Conservation (phyloP, 1,140 invertebrate species). For the Chironomus tepperi region DNA sequence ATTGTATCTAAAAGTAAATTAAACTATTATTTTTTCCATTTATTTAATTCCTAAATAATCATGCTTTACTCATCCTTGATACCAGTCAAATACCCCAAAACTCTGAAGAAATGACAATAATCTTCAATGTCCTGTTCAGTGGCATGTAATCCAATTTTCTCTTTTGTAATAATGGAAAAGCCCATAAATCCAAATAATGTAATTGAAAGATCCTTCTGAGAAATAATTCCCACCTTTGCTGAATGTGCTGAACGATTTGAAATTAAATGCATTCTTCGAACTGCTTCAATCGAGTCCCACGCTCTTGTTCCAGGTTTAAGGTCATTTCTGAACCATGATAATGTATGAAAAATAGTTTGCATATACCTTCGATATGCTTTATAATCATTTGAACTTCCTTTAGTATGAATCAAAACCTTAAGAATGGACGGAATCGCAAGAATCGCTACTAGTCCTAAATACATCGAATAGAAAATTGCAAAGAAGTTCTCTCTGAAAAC, state of each 20-base stretch:
- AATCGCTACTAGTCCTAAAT: constrained; percentile 52
- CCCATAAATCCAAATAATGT: constrained; percentile 85
- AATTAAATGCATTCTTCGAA: constrained; percentile 54
- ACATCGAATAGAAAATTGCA: constrained; percentile 47
- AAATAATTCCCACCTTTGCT: constrained; percentile 45
- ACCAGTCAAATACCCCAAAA: constrained; percentile 70
- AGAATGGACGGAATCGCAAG: constrained; percentile 55
- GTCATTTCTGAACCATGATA: constrained; percentile 62
- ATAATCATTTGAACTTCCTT: constrained; percentile 50
- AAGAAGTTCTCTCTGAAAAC: constrained; percentile 54
- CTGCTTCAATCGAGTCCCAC: constrained; percentile 56
- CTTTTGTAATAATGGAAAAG: constrained; percentile 56
- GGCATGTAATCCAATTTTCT: constrained; percentile 51
- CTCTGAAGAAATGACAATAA: constrained; percentile 74
- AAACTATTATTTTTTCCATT: not conserved
- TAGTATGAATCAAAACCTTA: constrained; percentile 52
- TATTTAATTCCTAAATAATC: not conserved
- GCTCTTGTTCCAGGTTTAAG: constrained; percentile 45
- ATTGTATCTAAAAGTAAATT: constrained; percentile 32
- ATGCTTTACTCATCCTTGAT: constrained; percentile 52
- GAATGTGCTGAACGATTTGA: constrained; percentile 44
- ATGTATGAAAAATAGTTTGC: constrained; percentile 58
- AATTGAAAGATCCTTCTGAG: constrained; percentile 72
- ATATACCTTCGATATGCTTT: constrained; percentile 68
- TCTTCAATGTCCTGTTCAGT: constrained; percentile 42